A percentile compares a stretch with the other conserved stretches of the same genome.
Evolutionary conservation across 2,888 invertebrate species (phyloP).

Genomic region (Orthosia gothica): DNA sequence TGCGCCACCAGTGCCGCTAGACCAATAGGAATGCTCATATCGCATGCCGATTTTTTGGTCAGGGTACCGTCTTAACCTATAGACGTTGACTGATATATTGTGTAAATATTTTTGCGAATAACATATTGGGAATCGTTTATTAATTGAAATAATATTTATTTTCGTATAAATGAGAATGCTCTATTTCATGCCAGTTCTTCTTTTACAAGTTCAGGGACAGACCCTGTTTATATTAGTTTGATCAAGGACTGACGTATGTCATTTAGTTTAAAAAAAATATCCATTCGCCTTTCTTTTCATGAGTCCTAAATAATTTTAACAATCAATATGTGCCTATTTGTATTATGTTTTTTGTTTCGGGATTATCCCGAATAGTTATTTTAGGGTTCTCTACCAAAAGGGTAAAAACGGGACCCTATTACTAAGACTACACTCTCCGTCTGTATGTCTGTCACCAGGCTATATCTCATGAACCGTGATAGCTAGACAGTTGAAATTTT

Average conservation of each 20-base stretch:
- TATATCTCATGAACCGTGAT: no score
- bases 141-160: background rate
- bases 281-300: background rate
- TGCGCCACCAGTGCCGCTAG: no score
- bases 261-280: background rate
- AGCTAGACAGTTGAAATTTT: no score
- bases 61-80: no score
- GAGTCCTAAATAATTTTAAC: background rate
- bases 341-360: background rate
- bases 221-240: background rate
- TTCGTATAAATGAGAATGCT: background rate
- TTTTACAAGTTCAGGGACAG: background rate
- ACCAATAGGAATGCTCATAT: no score
- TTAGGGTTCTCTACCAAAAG: no score
- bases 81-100: slow-evolving; percentile 27
- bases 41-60: no score
- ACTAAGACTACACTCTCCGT: no score
- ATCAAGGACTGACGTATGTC: no score
- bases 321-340: background rate
- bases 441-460: no score
- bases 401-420: no score
- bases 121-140: slow-evolving; percentile 5
- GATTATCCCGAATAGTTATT: background rate
- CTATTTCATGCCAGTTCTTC: background rate
- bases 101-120: slow-evolving; percentile 34